Evolutionary conservation across 1,140 invertebrate genomes (phyloP), one percentile per base, ranked within the genome.

Genomic region (Cotesia glomerata): DNA sequence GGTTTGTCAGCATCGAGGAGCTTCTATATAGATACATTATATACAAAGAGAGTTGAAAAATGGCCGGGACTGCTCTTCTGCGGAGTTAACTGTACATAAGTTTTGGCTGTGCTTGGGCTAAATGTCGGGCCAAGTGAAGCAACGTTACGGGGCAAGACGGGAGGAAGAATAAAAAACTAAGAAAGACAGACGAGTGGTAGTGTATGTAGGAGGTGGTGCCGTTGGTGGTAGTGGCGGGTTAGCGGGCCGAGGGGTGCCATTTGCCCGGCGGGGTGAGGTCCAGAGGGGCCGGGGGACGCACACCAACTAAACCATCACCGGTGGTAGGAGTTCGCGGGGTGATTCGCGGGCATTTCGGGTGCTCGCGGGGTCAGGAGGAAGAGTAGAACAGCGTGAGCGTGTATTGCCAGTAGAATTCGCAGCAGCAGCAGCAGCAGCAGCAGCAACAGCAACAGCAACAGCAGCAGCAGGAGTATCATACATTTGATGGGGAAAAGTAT

Each of bases 81-180:
- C 77, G 77, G 76, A 79, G 80, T 75, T 82, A 85, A 85, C 81
- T 82, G 81, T 85, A 83, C 80, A 82, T 80, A 85, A 85, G 81
- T 85, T 45, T 86, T 81, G 81, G 80, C 83, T 84, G 84, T 82
- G 85, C 79, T 79, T 77, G 78, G 78, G 78, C 78, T 84, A 84
- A 85, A 83, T 81, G 80, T 76, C 74, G 77, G 72, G 77, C 73
- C 64, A 70, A 73, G 7, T 61, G 14, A 65, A n/a, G 61, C 32
- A 49, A 49, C 35, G 59, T 11, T 26, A 66, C 52, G 66, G 59
- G 54, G 32, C 13, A 39, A 18, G 26, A 26, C 13, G 39, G 14
- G 45, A 67, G 70, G 49, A 61, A 58, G 13, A 67, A 34, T 39
- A 32, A 49, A 62, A 34, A 45, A 62, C 51, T 26, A 9, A 71